phyloP scores from a whole-genome alignment of 2,888 invertebrate genomes.

The Glaucopsyche alexis region DNA sequence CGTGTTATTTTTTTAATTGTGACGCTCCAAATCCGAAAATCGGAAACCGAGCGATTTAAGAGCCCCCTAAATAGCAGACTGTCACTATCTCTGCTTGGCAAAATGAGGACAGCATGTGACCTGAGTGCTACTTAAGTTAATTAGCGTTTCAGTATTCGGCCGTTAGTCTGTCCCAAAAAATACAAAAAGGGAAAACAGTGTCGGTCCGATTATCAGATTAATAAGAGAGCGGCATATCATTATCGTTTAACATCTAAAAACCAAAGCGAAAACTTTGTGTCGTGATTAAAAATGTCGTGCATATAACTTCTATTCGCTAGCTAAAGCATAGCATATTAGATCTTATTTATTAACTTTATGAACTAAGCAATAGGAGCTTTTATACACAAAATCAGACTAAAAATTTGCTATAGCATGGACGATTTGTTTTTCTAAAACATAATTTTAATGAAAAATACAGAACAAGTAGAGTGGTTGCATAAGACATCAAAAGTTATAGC shows the following conservation, averaged over 20 bases:
- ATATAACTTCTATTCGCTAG: conserved; percentile 13
- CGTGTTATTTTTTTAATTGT: neutral
- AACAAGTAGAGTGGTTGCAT: too few species aligned
- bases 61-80: too few species aligned
- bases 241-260: neutral
- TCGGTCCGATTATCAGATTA: neutral
- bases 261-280: conserved; percentile 7
- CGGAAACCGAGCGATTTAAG: neutral
- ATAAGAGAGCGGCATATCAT: neutral
- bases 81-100: too few species aligned
- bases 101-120: too few species aligned
- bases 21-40: conserved; percentile 5
- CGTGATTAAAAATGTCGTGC: conserved; percentile 9
- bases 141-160: too few species aligned
- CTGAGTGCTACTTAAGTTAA: too few species aligned
- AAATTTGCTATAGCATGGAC: neutral
- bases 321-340: conserved; percentile 17
- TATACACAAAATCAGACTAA: neutral
- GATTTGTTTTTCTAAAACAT: neutral
- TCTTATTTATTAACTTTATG: neutral
- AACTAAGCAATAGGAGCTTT: conserved; percentile 14
- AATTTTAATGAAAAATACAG: too few species aligned
- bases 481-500: too few species aligned
- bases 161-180: too few species aligned
- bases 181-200: neutral